Base-by-base conservation (phyloP, 1,140 invertebrate species). In the Drosophila nannoptera region DNA sequence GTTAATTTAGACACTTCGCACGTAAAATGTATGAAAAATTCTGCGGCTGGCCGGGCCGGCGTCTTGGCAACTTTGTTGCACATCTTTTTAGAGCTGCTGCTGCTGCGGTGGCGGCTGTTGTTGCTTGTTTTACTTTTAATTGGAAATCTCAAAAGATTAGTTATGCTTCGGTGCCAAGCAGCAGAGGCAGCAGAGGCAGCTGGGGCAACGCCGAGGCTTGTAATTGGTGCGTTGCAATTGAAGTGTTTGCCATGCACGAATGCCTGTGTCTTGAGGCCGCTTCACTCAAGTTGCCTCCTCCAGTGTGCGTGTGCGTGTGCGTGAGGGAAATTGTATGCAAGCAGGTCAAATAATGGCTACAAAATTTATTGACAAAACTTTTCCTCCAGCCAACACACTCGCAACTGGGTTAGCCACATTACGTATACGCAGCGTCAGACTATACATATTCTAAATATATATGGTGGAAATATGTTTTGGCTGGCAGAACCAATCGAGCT, bases 71-170 rank as follows among this genome's bases (percentile, higher is more conserved):
- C 45, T 65, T 70, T 70, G 63, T 72, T 65, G 58, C 54, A 46
- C 36, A 38, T 54, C 7, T 29, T 38, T 29, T 53, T 33, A 22
- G 22, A 22, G 50, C 36, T 16, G 32, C 36, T 46, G 46, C 29
- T 62, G 53, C 48, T 76, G 62, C 62, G 69, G 63, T 14, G 54
- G 78, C 32, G 54, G 56, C 43, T 62, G 56, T 45, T 76, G 69
- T 69, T 75, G 73, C 81, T 86, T 86, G 82, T 81, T 86, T 86
- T 86, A 87, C 74, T 86, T 86, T 86, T 86, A 86, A 86, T 86
- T 86, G 81, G 81, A 86, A 87, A 86, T 86, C 81, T 86, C 81
- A 86, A 78, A 86, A 87, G 81, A 86, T 86, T 86, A 86, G 82
- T 86, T 86, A 86, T 87, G 81, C 81, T 82, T 82, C 81, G 81